Percentiles rank a stretch among this genome's conserved stretches.
phyloP scores from a whole-genome alignment of 2,888 invertebrate species.

The Luperina nickerlii region DNA sequence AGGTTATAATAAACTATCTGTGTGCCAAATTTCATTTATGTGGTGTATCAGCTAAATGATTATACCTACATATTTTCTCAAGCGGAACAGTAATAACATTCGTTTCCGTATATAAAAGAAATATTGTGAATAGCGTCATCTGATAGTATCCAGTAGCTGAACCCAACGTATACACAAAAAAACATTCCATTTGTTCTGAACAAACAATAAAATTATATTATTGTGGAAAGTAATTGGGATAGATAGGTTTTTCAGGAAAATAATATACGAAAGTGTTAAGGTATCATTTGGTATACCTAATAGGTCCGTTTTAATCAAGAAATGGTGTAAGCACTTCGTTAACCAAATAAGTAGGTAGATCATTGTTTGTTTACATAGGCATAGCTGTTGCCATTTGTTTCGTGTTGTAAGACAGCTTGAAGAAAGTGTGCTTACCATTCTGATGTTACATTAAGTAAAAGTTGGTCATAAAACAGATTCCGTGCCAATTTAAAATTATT shows the following conservation, averaged over 20 bases:
- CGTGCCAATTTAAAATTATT: neutral
- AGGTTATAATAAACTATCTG: too few relatives aligned
- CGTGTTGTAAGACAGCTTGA: neutral
- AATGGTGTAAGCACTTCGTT: slow-evolving; percentile 4
- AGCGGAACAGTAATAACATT: slow-evolving; percentile 1
- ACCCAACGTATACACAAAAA: neutral
- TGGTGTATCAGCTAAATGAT: neutral
- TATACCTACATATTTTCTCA: neutral
- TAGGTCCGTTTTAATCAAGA: slow-evolving; percentile 23
- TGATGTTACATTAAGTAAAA: neutral
- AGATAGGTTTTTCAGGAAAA: slow-evolving; percentile 6
- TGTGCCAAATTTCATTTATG: too few relatives aligned
- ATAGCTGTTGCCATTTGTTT: neutral
- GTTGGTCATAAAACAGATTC: neutral
- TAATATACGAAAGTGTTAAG: slow-evolving; percentile 7
- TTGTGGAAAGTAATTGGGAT: slow-evolving; percentile 18
- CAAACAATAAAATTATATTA: slow-evolving; percentile 10
- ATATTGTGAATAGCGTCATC: neutral
- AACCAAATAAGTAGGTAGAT: neutral
- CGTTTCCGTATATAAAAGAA: slow-evolving; percentile 10
- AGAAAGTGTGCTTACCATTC: neutral
- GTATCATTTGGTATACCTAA: neutral
- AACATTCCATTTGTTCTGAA: neutral
- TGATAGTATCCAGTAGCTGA: neutral
- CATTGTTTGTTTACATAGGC: neutral